These are phyloP conservation scores for Xiphophorus hellerii DNA, from an alignment of 2,113 vertebrate genomes.

Conservation along the genomic window DNA sequence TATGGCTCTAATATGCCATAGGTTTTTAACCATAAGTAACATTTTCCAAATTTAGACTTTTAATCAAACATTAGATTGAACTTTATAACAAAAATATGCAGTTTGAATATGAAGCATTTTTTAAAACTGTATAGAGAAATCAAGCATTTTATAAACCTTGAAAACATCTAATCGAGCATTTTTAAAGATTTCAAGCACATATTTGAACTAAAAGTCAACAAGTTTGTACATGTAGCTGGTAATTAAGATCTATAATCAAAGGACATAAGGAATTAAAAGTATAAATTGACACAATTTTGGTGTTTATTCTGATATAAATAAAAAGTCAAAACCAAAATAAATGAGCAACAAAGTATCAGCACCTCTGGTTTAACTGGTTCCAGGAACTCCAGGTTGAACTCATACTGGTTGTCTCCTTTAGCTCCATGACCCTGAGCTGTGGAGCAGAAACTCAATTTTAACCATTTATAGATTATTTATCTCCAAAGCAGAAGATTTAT, in stretches of 20 bases:
- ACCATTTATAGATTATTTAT: background rate
- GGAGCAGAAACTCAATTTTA: constrained; percentile 8
- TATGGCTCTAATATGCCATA: too few species aligned
- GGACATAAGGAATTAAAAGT: background rate
- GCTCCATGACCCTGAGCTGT: constrained; percentile 94
- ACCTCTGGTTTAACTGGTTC: constrained; percentile 86
- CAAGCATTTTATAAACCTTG: too few species aligned
- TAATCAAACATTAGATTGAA: too few species aligned
- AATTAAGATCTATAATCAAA: background rate
- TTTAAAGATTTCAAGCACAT: too few species aligned
- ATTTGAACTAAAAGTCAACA: background rate
- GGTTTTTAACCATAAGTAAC: too few species aligned
- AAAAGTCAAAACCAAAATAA: background rate
- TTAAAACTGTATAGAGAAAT: too few species aligned
- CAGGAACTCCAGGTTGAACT: constrained; percentile 92
- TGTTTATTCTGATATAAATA: background rate
- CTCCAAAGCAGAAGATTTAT: too few species aligned
- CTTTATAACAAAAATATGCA: too few species aligned
- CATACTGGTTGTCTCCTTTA: constrained; percentile 94
- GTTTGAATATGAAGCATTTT: too few species aligned
- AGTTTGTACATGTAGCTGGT: background rate
- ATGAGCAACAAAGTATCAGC: background rate
- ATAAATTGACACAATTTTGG: background rate
- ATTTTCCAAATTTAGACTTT: too few species aligned
- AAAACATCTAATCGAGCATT: too few species aligned